These are phyloP conservation scores for Aphodius sticticus DNA, from an alignment of 2,888 invertebrate genomes.

Conservation along the genomic window DNA sequence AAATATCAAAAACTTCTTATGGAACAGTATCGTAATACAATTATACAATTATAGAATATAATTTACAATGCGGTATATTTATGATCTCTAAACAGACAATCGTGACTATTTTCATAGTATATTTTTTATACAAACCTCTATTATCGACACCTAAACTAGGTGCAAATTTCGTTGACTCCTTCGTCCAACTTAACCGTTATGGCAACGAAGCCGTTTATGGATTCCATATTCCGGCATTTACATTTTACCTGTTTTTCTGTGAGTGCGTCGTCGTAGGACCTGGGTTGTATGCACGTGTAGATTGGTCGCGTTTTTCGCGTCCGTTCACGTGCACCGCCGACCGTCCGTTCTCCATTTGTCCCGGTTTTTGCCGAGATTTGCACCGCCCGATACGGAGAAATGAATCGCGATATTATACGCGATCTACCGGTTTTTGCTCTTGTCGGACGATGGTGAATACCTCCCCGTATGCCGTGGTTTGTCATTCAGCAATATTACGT, in stretches of 20 bases:
- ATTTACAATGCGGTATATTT: no score
- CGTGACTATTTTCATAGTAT: no score
- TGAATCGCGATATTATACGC: slow-evolving; percentile 4
- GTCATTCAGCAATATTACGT: background rate
- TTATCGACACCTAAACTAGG: background rate
- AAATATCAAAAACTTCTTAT: no score
- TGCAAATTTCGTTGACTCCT: background rate
- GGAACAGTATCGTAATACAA: no score
- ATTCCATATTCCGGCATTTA: background rate
- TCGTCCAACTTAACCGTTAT: background rate
- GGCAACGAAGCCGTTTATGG: background rate
- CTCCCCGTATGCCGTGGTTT: background rate
- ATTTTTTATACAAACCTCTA: background rate
- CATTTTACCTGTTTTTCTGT: slow-evolving; percentile 4
- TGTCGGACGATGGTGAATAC: background rate
- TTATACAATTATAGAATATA: no score
- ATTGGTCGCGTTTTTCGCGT: background rate
- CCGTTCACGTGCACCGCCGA: background rate
- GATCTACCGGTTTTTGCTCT: background rate
- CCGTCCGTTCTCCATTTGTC: background rate
- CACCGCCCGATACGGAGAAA: slow-evolving; percentile 4
- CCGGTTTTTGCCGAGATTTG: background rate
- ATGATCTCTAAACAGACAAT: no score
- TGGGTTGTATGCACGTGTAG: background rate
- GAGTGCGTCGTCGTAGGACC: background rate